Percentiles rank a stretch among this genome's conserved stretches.
These are phyloP conservation scores for Poecilia velifera DNA, from an alignment of 2,797 vertebrate species.

Conservation along the genomic window DNA sequence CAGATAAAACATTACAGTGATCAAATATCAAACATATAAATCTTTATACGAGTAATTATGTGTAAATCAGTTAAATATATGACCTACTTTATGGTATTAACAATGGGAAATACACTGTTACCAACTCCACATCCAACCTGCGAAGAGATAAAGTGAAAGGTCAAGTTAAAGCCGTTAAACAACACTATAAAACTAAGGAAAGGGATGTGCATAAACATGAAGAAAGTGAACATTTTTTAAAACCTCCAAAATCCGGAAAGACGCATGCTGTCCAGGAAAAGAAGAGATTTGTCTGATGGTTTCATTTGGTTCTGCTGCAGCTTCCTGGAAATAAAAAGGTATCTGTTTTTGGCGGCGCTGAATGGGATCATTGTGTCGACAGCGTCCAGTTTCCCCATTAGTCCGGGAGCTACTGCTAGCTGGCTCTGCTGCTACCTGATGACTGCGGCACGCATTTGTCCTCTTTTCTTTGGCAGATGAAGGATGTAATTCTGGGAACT, in stretches of 20 bases:
- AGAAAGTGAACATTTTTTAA: constrained; percentile 25
- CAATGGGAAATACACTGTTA: constrained; percentile 92
- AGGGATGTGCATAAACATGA: not conserved
- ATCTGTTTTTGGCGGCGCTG: constrained; percentile 24
- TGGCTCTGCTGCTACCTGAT: constrained; percentile 4
- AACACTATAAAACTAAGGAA: not conserved
- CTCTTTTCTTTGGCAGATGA: constrained; percentile 31
- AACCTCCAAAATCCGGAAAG: constrained; percentile 90
- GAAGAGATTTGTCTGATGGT: constrained; percentile 21
- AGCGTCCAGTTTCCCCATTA: constrained; percentile 15
- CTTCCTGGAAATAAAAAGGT: constrained; percentile 16
- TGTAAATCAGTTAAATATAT: not conserved
- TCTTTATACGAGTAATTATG: not conserved
- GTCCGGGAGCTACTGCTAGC: constrained; percentile 14
- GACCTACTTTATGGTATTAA: constrained; percentile 86
- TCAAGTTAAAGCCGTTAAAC: not conserved
- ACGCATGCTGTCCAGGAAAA: constrained; percentile 85
- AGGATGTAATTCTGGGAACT: constrained; percentile 93
- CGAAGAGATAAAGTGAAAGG: constrained; percentile 48
- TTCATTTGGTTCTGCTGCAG: constrained; percentile 29
- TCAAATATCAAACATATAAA: not conserved
- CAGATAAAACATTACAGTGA: not conserved
- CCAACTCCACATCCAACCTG: constrained; percentile 94
- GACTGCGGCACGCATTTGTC: constrained; percentile 12
- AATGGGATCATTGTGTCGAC: constrained; percentile 19